Evolutionary conservation across 1,140 invertebrate genomes (phyloP).

Genomic region (Reticulitermes speratus): DNA sequence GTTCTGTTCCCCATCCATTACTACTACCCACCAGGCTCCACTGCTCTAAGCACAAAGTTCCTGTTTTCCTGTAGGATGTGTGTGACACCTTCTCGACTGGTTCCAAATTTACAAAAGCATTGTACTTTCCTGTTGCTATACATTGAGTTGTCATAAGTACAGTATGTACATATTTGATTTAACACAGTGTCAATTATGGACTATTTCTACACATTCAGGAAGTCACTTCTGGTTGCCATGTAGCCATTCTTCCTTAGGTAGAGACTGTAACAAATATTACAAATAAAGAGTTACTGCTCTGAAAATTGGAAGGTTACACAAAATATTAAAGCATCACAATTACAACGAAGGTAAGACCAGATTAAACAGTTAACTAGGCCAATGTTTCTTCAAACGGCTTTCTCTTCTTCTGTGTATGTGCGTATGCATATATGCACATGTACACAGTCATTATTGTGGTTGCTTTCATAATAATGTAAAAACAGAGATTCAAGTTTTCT

Average conservation of each 20-base stretch:
- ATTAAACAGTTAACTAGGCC: no score
- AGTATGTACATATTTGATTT: slow-evolving; percentile 10
- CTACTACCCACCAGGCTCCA: not conserved
- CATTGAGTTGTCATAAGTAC: slow-evolving; percentile 15
- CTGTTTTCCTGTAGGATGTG: not conserved
- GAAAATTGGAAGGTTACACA: no score
- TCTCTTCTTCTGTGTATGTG: no score
- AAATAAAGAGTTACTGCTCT: no score
- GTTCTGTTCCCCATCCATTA: not conserved
- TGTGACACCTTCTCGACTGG: not conserved
- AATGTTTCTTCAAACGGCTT: no score
- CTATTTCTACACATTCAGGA: not conserved
- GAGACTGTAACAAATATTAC: not conserved
- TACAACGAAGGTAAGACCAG: no score
- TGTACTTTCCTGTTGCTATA: slow-evolving; percentile 12
- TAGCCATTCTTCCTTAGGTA: slow-evolving; percentile 1
- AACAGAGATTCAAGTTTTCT: no score
- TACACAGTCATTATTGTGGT: no score
- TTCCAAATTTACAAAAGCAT: slow-evolving; percentile 13
- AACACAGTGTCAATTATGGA: not conserved
- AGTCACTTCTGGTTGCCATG: slow-evolving; percentile 3
- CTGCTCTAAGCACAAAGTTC: not conserved
- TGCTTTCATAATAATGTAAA: no score
- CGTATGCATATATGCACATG: no score
- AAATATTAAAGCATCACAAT: no score